Evolutionary conservation across 2,113 vertebrate species (phyloP), one percentile per base, ranked within the genome.

Genomic region (Osmerus eperlanus): DNA sequence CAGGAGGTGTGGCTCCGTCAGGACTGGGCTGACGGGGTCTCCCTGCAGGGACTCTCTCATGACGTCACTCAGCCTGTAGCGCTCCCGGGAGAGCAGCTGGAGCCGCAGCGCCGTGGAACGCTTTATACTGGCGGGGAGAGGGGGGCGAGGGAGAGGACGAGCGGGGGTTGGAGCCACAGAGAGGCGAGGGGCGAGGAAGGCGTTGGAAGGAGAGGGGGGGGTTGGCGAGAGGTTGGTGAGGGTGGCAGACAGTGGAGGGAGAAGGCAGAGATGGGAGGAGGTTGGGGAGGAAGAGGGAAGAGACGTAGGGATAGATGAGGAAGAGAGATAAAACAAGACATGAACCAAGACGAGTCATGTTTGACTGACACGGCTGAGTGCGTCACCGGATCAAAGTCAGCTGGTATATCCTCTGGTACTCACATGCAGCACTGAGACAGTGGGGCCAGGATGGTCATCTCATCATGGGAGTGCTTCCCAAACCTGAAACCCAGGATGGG

Each of bases 341-440:
- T 51, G 41, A 19, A n/a, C 8, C 8, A 12, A 19, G 59, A 63
- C 13, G 6, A 51, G 41, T 41, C 64, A 52, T 14, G 65, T n/a
- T 13, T 36, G 13, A 7, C 14, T 18, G 64, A 15, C n/a, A 21
- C 36, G 16, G 41, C 3, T 52, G 6, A 28, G n/a, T 56, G 11
- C 54, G 13, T 51, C 36, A 13, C 14, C 4, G 18, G 53, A 55
- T 47, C 41, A 47, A 47, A 47, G 41, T 47, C 41, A 47, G 41
- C 9, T 8, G 5, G 41, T 47, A 47, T 21, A 19, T 14, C 32
- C 19, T 41, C 23, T 32, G 8, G 52, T 28, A 93, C 96, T 96
- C 84, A 99, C 97, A 89, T 84, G 91, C 97, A 99, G 65, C 97
- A 99, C 88, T 99, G 97, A 63, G 89, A 89, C 18, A 99, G 90